Conservation (phyloP, 2,888 invertebrate genomes). For the Antitype chi region DNA sequence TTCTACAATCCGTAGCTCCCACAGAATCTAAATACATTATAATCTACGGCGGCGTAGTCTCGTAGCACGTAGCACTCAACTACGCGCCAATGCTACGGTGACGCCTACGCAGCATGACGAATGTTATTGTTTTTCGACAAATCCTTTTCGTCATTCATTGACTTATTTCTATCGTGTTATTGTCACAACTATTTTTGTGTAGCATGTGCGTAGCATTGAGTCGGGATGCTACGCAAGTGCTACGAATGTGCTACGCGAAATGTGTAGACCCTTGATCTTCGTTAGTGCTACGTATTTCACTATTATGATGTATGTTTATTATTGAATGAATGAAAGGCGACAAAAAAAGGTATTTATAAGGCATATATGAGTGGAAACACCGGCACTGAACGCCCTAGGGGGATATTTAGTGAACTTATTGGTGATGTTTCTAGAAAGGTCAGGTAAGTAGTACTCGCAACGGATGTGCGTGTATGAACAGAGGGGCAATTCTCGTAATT, state of each 20-base stretch:
- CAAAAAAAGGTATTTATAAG: no score
- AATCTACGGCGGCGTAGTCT: slow-evolving; percentile 22
- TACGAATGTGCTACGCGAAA: slow-evolving; percentile 27
- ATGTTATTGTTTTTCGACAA: slow-evolving; percentile 31
- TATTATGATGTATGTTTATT: no score
- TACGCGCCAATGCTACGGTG: slow-evolving; percentile 31
- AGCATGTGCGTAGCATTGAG: slow-evolving; percentile 15
- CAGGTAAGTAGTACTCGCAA: background rate
- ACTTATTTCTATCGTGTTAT: slow-evolving; percentile 6
- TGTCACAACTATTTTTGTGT: slow-evolving; percentile 23
- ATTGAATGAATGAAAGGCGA: no score
- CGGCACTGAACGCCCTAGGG: no score
- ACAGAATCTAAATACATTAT: slow-evolving; percentile 8
- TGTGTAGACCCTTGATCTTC: background rate
- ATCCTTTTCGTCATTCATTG: slow-evolving; percentile 33
- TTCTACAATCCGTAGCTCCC: slow-evolving; percentile 13
- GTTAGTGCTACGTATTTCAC: background rate
- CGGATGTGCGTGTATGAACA: no score
- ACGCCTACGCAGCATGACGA: slow-evolving; percentile 41
- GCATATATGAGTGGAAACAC: no score
- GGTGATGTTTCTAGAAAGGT: background rate
- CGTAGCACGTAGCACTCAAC: slow-evolving; percentile 32
- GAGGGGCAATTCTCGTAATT: no score
- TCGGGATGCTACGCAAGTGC: background rate
- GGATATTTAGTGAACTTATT: background rate